A percentile compares a stretch with the other conserved stretches of the same genome.
These are phyloP conservation scores for Oscheius sp. DNA, from an alignment of 1,140 invertebrate genomes.

Conservation along the genomic window DNA sequence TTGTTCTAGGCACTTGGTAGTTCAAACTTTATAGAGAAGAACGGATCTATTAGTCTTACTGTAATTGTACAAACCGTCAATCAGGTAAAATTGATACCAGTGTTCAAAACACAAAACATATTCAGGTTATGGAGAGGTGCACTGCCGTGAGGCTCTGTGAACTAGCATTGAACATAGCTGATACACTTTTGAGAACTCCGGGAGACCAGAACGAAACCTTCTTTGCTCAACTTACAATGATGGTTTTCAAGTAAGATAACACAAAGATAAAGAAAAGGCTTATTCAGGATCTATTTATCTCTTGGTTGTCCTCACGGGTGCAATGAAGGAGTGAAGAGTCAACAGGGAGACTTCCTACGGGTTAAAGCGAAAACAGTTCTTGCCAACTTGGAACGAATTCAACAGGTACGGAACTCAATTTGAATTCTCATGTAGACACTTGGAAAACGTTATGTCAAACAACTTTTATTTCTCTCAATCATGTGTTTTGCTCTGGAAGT, in stretches of 20 bases:
- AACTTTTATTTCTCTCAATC: too few relatives aligned
- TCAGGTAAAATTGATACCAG: not conserved
- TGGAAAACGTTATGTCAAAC: too few relatives aligned
- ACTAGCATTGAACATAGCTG: conserved; percentile 56
- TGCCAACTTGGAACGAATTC: conserved; percentile 15
- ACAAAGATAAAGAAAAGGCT: not conserved
- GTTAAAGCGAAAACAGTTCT: conserved; percentile 69
- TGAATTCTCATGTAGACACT: too few relatives aligned
- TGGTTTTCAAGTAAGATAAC: conserved; percentile 64
- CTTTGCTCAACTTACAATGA: conserved; percentile 65
- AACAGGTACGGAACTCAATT: too few relatives aligned
- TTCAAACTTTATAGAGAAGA: conserved; percentile 83
- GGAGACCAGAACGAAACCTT: conserved; percentile 34
- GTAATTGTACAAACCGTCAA: conserved; percentile 75
- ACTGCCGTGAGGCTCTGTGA: conserved; percentile 43
- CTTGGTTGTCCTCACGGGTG: conserved; percentile 90
- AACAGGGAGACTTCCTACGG: conserved; percentile 81
- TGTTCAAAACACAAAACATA: not conserved
- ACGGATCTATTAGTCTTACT: conserved; percentile 86
- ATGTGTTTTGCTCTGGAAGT: too few relatives aligned
- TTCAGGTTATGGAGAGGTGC: conserved; percentile 49
- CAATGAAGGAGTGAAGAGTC: conserved; percentile 75
- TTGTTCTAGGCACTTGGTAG: conserved; percentile 88
- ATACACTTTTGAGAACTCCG: conserved; percentile 51
- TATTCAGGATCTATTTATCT: conserved; percentile 76